These are phyloP conservation scores for Atta texana DNA, from an alignment of 1,140 invertebrate genomes.

Conservation along the genomic window DNA sequence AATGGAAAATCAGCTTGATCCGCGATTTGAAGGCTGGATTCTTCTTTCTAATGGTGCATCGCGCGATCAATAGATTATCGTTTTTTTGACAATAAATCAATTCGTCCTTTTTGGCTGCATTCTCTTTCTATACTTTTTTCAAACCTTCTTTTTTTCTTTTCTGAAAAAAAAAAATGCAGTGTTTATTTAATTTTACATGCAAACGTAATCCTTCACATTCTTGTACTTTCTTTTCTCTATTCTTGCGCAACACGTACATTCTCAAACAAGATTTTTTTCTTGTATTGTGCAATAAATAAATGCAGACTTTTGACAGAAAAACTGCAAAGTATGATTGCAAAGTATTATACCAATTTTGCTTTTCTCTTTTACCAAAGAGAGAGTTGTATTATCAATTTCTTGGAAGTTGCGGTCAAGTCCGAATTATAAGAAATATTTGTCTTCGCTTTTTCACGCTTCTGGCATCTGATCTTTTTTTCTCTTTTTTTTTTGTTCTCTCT, in stretches of 20 bases:
- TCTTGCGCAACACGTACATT: background rate
- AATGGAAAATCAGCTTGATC: background rate
- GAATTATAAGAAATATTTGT: conserved; percentile 38
- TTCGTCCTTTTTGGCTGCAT: background rate
- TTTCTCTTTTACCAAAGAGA: background rate
- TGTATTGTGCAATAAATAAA: background rate
- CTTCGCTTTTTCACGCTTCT: conserved; percentile 15
- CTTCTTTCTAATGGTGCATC: background rate
- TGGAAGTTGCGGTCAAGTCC: background rate
- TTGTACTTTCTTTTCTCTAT: background rate
- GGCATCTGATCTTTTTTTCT: background rate
- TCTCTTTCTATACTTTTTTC: background rate
- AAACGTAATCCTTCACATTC: background rate
- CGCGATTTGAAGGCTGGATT: background rate
- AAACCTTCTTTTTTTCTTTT: background rate
- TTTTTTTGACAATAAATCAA: background rate
- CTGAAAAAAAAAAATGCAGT: background rate
- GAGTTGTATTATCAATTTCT: conserved; percentile 11
- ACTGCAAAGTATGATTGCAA: background rate
- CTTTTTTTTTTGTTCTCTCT: background rate
- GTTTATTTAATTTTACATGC: background rate
- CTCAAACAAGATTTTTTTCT: background rate
- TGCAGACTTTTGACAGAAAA: background rate
- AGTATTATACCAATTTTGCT: background rate
- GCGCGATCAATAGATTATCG: background rate